Base-by-base conservation (phyloP, 2,888 invertebrate genomes). In the Ptilodon capucinus region DNA sequence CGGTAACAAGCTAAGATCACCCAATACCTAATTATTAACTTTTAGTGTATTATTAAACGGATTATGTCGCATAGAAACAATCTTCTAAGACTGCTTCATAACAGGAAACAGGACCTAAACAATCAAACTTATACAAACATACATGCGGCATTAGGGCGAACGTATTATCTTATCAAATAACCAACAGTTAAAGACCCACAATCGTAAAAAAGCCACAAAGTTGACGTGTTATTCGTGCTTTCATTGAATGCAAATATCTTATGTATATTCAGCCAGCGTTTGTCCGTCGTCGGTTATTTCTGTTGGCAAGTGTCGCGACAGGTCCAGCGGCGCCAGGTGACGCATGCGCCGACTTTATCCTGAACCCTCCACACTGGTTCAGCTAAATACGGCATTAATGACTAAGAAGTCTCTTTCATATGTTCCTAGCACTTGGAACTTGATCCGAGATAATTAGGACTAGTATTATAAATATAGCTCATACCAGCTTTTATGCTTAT, bases 341-440 rank as follows among this genome's bases (percentile, higher is more conserved):
- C 86, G 76, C 85, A 85, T 76, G 56, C 69, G 62, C 72, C 71
- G 64, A 71, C 64, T 76, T 79, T 79, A 79, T 79, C 73, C 72
- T 72, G 76, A 68, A 64, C 73, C 65, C 71, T 60, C 14, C 23
- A 62, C 64, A 70, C 63, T 65, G 64, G 68, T 74, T 71, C 68
- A 57, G 64, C 80, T 84, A 81, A 79, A 80, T 79, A 76, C 74
- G 77, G 80, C 57, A 51, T 61, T 62, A 74, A 77, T 84, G 81
- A 82, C 79, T 84, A 80, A 81, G 67, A 65, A 65, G 64, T 67
- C 60, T 64, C 48, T 57, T 51, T 54, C 46, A 50, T 55, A 57
- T 54, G 48, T 42, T 49, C 57, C 51, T 44, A 42, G 43, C 48
- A 38, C 48, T 46, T 47, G 60, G 44, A 54, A 46, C 53, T 40